Evolutionary conservation across 2,888 invertebrate species (phyloP), one percentile per base, ranked within the genome.

Genomic region (Tricholauxania praeusta): DNA sequence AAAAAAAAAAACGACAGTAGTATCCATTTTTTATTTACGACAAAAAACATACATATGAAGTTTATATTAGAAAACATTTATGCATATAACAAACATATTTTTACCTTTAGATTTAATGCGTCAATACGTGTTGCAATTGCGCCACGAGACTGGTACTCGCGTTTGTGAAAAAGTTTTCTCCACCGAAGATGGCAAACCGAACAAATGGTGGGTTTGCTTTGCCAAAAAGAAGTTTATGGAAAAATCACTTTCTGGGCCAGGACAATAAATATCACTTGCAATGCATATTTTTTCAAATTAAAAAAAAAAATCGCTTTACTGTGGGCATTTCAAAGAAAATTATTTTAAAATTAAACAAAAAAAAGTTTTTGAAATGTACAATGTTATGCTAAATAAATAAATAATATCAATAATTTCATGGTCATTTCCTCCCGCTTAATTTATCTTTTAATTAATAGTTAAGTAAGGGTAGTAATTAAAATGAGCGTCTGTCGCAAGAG

Each of bases 121-220:
- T 78, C 93, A 94, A 78, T 99, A 99, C 88, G 88, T 99, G 74
- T 94, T 94, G 78, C 99, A 99, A 88, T 86, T 99, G 75, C 90
- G 99, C 73, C 98, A 99, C 88, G 99, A 99, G 88, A 95, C 96
- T 47, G 98, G 99, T 3, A 89, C 91, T 70, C 91, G 99, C 78
- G 92, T 99, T 15, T 93, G 95, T 86, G 98, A 98, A 74, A 95
- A 94, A 88, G 99, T 91, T 3, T 98, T 96, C 87, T 93, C 92
- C 60, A 91, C 92, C 14, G 95, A 95, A 77, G 96, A 96, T 85
- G 97, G 97, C 10, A 97, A 97, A 84, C 98, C 99, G 12, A 97
- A 96, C 85, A 99, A 99, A 89, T 99, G 99, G 99, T 99, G 99
- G 99, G 89, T 98, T 72, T 99, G 99, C 86, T 99, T 99, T 89